A percentile compares a stretch with the other conserved stretches of the same genome.
These are phyloP conservation scores for Ammodytes dubius DNA, from an alignment of 2,113 vertebrate species.

Conservation along the genomic window DNA sequence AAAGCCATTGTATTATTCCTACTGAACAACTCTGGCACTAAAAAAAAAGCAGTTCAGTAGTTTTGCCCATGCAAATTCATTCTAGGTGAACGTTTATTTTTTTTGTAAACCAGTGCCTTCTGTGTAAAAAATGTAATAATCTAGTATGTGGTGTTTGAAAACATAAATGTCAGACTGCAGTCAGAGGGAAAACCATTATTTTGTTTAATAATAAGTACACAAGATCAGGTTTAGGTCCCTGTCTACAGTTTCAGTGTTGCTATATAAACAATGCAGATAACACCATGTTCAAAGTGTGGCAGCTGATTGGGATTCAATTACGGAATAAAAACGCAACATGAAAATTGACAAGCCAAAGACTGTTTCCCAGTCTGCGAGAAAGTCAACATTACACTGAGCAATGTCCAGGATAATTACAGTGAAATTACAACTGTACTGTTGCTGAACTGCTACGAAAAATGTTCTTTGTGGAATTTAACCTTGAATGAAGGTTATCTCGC, in stretches of 20 bases:
- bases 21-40: not conserved
- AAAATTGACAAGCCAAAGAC: not conserved
- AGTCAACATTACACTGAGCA: not conserved
- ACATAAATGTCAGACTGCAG: not conserved
- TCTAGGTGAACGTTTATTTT: not conserved
- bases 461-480: not conserved
- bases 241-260: conserved; percentile 28
- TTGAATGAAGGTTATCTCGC: not conserved
- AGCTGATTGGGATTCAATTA: not conserved
- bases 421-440: not conserved
- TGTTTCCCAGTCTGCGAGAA: not conserved
- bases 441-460: not conserved
- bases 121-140: not conserved
- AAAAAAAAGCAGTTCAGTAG: not conserved
- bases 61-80: not conserved
- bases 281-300: not conserved
- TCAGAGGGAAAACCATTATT: not conserved
- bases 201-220: not conserved
- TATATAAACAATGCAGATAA: conserved; percentile 9
- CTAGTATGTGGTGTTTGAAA: not conserved
- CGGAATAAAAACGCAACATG: not conserved
- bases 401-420: not conserved
- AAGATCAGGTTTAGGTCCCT: not conserved
- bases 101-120: not conserved
- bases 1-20: not conserved